Percentiles rank a stretch among this genome's conserved stretches.
Conservation (phyloP, 2,888 invertebrate species). For the Lycaena phlaeas region DNA sequence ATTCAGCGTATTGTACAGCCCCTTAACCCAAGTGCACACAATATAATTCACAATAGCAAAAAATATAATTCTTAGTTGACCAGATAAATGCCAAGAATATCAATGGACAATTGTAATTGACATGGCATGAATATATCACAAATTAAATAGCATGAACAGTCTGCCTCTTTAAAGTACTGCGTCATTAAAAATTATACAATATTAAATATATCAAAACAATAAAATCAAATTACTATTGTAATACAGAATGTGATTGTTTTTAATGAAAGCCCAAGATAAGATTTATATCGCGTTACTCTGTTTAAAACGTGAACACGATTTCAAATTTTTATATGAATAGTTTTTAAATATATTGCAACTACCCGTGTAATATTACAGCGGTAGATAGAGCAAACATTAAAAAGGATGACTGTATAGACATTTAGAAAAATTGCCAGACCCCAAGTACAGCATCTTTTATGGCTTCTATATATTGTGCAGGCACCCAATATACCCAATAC, state of each 20-base stretch:
- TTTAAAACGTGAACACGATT: not conserved
- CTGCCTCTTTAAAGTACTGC: conserved; percentile 1
- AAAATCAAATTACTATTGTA: conserved; percentile 17
- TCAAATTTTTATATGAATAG: conserved; percentile 26
- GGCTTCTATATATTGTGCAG: conserved; percentile 90
- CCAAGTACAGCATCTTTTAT: conserved; percentile 93
- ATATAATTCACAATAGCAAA: conserved; percentile 60
- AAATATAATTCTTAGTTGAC: conserved; percentile 59
- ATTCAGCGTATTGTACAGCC: conserved; percentile 35
- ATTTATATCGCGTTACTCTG: conserved; percentile 8
- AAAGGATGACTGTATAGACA: conserved; percentile 21
- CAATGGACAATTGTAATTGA: conserved; percentile 69
- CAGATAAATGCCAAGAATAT: conserved; percentile 57
- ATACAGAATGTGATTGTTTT: not conserved
- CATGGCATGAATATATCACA: conserved; percentile 65
- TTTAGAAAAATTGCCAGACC: conserved; percentile 86
- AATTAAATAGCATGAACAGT: conserved; percentile 41
- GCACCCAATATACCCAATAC: conserved; percentile 96
- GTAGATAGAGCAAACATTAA: conserved; percentile 38
- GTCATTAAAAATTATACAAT: conserved; percentile 7
- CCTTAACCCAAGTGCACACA: conserved; percentile 50
- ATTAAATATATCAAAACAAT: conserved; percentile 13
- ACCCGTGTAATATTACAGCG: conserved; percentile 49
- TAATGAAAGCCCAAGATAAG: conserved; percentile 15
- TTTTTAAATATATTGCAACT: conserved; percentile 58